Percentiles rank a stretch among this genome's conserved stretches.
Conservation (phyloP, 2,797 vertebrate genomes). For the Ataeniobius toweri region DNA sequence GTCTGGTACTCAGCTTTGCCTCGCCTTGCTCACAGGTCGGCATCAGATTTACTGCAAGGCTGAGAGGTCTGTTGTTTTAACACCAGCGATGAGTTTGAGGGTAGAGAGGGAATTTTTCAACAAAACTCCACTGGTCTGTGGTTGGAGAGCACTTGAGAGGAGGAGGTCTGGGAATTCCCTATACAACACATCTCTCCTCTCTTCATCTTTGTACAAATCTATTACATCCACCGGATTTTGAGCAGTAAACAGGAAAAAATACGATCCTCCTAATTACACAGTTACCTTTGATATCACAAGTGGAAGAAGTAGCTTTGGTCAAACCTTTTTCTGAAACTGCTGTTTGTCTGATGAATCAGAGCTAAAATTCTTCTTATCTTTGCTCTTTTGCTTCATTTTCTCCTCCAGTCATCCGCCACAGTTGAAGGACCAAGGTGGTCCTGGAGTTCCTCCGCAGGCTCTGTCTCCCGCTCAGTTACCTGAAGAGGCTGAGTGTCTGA, state of each 20-base stretch:
- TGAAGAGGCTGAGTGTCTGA: conserved; percentile 92
- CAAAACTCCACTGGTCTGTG: conserved; percentile 36
- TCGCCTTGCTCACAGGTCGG: conserved; percentile 35
- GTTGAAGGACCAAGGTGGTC: conserved; percentile 83
- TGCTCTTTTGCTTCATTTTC: conserved; percentile 1
- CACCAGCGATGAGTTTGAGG: conserved; percentile 22
- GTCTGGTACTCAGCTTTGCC: conserved; percentile 44
- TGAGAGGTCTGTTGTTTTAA: conserved; percentile 39
- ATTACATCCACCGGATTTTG: conserved; percentile 14
- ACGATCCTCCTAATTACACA: neutral
- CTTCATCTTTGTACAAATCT: conserved; percentile 10
- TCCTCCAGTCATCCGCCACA: conserved; percentile 84
- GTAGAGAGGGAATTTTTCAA: conserved; percentile 46
- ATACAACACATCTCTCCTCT: conserved; percentile 20
- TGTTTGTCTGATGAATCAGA: no score
- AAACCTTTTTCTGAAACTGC: conserved; percentile 1
- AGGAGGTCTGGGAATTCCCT: conserved; percentile 45
- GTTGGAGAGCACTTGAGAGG: conserved; percentile 39
- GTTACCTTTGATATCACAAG: conserved; percentile 5
- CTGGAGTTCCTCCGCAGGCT: conserved; percentile 80
- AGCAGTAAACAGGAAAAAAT: conserved; percentile 1
- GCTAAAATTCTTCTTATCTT: neutral
- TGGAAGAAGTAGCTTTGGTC: conserved; percentile 16
- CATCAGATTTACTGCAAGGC: conserved; percentile 47
- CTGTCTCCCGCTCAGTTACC: conserved; percentile 88